phyloP scores from a whole-genome alignment of 2,797 vertebrate genomes.

The Sciurus carolinensis region DNA sequence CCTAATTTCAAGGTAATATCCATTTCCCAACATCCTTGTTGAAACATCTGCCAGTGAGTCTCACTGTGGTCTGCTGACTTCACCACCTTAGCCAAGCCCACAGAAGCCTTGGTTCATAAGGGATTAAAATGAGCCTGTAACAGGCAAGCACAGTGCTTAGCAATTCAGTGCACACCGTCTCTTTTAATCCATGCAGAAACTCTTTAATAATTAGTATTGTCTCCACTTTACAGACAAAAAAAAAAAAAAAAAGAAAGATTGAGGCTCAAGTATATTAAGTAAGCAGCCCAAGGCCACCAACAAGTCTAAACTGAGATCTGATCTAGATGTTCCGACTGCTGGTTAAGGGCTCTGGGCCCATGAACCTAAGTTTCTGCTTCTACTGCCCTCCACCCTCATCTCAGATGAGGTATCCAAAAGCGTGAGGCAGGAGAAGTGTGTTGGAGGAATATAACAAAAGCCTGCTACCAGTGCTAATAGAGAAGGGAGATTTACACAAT shows the following conservation, averaged over 20 bases:
- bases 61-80: not conserved
- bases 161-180: not conserved
- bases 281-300: not conserved
- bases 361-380: conserved; percentile 26
- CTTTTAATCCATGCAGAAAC: not conserved
- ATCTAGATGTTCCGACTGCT: not conserved
- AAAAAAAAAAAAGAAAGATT: not conserved
- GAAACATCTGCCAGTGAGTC: not conserved
- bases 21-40: not conserved
- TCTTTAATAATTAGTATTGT: not conserved
- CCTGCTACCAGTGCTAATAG: not conserved
- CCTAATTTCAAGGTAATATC: conserved; percentile 1
- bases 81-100: not conserved
- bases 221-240: not conserved
- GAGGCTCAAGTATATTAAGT: not conserved
- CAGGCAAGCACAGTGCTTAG: not conserved
- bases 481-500: not conserved
- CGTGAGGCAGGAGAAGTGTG: not conserved
- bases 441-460: not conserved
- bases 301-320: conserved; percentile 21
- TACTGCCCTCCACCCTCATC: not conserved
- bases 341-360: not conserved
- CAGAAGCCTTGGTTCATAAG: not conserved
- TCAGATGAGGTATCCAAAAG: not conserved
- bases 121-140: conserved; percentile 10